Percentiles rank a stretch among this genome's conserved stretches.
These are phyloP conservation scores for Zapus hudsonius DNA, from an alignment of 2,113 vertebrate species.

Conservation along the genomic window DNA sequence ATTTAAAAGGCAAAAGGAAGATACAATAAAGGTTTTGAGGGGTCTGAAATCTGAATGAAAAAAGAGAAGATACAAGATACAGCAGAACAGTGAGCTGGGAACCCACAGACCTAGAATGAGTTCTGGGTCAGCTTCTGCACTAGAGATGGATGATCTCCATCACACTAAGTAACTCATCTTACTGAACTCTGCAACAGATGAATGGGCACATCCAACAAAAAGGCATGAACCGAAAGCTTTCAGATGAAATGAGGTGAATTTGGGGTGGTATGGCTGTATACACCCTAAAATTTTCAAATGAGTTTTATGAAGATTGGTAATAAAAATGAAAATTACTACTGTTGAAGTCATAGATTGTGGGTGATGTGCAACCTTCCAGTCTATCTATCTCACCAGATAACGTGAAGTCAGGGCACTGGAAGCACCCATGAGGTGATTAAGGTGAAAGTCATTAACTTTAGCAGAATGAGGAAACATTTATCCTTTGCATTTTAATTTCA, in stretches of 20 bases:
- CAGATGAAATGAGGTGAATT: too few relatives aligned
- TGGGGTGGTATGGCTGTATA: too few relatives aligned
- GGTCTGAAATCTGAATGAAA: not conserved
- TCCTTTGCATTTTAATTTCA: not conserved
- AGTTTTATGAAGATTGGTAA: not conserved
- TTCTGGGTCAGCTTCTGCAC: not conserved
- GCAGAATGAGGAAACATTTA: not conserved
- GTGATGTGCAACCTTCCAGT: not conserved
- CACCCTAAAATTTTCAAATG: not conserved
- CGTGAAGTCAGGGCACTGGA: not conserved
- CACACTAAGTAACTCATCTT: not conserved
- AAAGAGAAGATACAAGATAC: not conserved
- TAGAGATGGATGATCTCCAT: too few relatives aligned
- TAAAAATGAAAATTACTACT: not conserved
- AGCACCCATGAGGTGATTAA: not conserved
- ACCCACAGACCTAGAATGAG: not conserved
- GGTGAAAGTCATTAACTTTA: not conserved
- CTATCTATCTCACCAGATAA: not conserved
- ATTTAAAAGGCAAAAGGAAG: not conserved
- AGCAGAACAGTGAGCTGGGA: too few relatives aligned
- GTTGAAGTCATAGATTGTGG: not conserved
- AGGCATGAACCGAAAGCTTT: too few relatives aligned
- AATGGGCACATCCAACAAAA: too few relatives aligned
- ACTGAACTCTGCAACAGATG: not conserved
- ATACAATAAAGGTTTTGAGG: not conserved